phyloP scores from a whole-genome alignment of 2,113 vertebrate genomes.

The Caracal caracal region DNA sequence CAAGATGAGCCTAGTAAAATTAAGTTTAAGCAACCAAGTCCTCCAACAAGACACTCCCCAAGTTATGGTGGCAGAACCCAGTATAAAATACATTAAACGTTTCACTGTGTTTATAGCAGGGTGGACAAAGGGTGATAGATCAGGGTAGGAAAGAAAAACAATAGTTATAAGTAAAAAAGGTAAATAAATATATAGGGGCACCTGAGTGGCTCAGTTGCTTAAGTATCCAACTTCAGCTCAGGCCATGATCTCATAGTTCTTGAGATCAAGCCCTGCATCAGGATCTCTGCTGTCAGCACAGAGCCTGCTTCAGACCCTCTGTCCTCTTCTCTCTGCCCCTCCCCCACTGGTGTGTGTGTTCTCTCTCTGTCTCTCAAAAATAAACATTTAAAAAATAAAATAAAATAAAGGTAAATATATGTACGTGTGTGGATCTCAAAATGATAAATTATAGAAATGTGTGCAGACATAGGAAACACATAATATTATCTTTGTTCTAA shows the following conservation, averaged over 20 bases:
- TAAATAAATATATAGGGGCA: not conserved
- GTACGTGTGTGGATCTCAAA: not conserved
- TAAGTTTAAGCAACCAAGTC: not conserved
- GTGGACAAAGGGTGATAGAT: not conserved
- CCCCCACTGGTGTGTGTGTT: too few relatives aligned
- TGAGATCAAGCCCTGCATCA: too few relatives aligned
- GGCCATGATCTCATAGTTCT: too few relatives aligned
- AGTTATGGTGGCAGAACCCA: not conserved
- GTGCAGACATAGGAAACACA: not conserved
- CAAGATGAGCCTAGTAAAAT: not conserved
- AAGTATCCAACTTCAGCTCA: too few relatives aligned
- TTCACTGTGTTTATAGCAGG: not conserved
- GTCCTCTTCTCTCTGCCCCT: too few relatives aligned
- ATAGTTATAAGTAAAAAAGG: not conserved
- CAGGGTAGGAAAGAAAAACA: not conserved
- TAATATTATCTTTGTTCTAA: not conserved
- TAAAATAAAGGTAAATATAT: not conserved
- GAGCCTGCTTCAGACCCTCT: too few relatives aligned
- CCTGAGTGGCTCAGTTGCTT: too few relatives aligned
- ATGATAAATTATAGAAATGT: constrained; percentile 7
- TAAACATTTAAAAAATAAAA: too few relatives aligned
- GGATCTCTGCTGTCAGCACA: too few relatives aligned
- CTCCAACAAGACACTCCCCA: not conserved
- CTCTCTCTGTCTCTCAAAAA: too few relatives aligned
- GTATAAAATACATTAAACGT: not conserved